phyloP scores from a whole-genome alignment of 2,113 vertebrate genomes.

The Zosterops pallidus region DNA sequence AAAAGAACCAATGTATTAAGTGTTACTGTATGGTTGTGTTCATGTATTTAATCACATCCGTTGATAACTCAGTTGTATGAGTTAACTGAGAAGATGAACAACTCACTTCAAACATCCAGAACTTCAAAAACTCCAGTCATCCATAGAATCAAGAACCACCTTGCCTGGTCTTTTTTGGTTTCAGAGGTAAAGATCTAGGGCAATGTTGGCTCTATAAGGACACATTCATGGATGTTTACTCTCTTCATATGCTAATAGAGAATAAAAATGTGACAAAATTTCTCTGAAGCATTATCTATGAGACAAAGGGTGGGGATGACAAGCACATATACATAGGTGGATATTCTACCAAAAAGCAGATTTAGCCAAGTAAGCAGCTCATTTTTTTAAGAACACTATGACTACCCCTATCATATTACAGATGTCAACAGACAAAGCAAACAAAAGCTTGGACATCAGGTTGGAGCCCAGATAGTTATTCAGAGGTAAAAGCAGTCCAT shows the following conservation, averaged over 20 bases:
- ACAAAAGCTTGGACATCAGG: neutral
- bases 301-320: neutral
- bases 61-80: rapidly evolving
- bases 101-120: neutral
- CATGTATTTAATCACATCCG: neutral
- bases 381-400: neutral
- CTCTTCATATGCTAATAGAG: neutral
- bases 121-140: neutral
- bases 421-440: neutral
- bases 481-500: neutral
- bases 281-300: neutral
- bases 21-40: neutral
- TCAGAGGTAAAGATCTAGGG: neutral
- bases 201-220: neutral
- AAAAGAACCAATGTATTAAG: neutral
- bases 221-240: rapidly evolving
- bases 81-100: neutral
- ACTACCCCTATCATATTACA: neutral
- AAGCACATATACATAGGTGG: neutral
- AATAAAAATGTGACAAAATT: neutral
- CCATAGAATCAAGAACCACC: neutral
- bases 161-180: neutral
- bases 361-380: neutral
- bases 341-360: neutral
- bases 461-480: neutral